Conservation (phyloP, 2,797 vertebrate species). For the Sphenodon punctatus region DNA sequence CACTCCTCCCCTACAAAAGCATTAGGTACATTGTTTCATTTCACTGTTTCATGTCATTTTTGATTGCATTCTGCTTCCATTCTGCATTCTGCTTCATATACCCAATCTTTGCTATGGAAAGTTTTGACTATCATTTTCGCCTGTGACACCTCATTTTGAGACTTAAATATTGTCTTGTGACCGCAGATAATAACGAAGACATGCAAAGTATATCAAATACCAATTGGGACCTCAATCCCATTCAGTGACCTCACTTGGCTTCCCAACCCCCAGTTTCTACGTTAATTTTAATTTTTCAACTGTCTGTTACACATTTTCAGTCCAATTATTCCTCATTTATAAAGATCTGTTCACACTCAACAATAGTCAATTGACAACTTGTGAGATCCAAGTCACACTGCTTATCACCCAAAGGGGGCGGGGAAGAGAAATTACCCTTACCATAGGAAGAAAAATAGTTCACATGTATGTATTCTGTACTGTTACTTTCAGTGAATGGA, state of each 20-base stretch:
- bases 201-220: no score
- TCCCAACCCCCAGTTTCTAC: no score
- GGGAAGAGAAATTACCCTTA: background rate
- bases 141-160: no score
- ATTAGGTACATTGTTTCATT: constrained; percentile 38
- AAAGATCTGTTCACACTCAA: constrained; percentile 14
- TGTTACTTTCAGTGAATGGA: background rate
- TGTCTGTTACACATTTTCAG: constrained; percentile 19
- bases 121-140: background rate
- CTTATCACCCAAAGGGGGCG: constrained; percentile 9
- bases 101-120: constrained; percentile 25
- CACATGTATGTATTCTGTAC: background rate
- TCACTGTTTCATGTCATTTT: constrained; percentile 22
- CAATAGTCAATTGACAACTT: constrained; percentile 44
- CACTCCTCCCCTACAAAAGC: constrained; percentile 42
- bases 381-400: background rate
- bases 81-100: constrained; percentile 36
- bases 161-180: no score
- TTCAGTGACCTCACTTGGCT: no score
- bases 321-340: constrained; percentile 25
- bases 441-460: background rate
- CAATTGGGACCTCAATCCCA: no score
- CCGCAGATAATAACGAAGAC: no score
- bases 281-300: constrained; percentile 38
- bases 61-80: constrained; percentile 33